These are phyloP conservation scores for Smutsia gigantea DNA, from an alignment of 2,797 vertebrate genomes.

Conservation along the genomic window DNA sequence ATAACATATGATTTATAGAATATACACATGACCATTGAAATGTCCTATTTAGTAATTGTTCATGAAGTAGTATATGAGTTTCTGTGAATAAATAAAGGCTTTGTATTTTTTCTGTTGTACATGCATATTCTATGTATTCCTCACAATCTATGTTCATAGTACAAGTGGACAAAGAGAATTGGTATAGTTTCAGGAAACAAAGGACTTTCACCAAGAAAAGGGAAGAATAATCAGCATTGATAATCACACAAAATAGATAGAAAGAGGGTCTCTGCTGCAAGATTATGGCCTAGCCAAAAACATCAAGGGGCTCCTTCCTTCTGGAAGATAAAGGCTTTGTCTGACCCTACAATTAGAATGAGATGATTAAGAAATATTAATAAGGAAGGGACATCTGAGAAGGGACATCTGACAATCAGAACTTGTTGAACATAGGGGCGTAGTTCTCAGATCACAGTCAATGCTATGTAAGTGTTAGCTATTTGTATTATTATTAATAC, in stretches of 20 bases:
- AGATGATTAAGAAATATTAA: not conserved
- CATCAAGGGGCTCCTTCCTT: not conserved
- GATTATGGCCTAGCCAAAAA: not conserved
- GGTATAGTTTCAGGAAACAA: not conserved
- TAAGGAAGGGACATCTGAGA: not conserved
- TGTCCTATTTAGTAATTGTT: not conserved
- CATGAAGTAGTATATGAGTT: not conserved
- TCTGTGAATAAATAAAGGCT: not conserved
- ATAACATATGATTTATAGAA: not conserved
- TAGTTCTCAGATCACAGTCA: not conserved
- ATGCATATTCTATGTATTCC: not conserved
- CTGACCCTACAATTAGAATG: not conserved
- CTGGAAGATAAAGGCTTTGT: not conserved
- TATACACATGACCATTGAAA: not conserved
- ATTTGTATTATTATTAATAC: not conserved
- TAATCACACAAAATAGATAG: not conserved
- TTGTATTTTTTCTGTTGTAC: not conserved
- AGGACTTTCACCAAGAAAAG: not conserved
- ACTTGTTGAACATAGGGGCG: not conserved
- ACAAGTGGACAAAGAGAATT: not conserved
- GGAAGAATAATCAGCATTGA: not conserved
- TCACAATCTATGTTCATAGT: not conserved
- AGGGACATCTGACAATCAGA: not conserved
- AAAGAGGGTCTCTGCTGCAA: not conserved
- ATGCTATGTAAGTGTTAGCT: not conserved